Conservation (phyloP, 2,113 vertebrate genomes). For the Rhabdomys dilectus region DNA sequence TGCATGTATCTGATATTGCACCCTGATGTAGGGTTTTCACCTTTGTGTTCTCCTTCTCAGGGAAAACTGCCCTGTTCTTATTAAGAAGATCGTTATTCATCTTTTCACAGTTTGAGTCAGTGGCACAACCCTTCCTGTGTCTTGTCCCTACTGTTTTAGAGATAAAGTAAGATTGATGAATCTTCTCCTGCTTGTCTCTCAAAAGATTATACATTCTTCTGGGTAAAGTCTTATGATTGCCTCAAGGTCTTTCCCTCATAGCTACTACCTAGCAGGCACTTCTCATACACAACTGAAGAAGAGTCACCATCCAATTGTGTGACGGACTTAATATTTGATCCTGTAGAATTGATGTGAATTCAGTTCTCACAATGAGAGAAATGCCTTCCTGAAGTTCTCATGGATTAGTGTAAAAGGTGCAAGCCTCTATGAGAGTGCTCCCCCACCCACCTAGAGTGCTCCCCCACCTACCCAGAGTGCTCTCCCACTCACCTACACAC, state of each 20-base stretch:
- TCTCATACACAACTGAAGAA: neutral
- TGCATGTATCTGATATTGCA: neutral
- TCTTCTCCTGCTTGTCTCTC: neutral
- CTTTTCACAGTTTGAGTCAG: neutral
- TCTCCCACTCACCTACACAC: no score
- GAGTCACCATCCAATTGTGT: neutral
- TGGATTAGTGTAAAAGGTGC: neutral
- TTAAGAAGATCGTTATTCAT: neutral
- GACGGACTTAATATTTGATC: neutral
- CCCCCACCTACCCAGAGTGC: no score
- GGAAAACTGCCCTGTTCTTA: neutral
- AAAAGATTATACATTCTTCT: neutral
- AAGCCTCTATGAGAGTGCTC: no score
- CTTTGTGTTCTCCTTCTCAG: neutral
- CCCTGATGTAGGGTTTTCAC: neutral
- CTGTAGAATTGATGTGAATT: neutral
- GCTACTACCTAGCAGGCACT: neutral
- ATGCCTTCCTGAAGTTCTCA: neutral
- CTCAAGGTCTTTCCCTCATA: neutral
- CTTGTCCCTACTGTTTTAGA: neutral
- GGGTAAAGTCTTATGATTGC: neutral
- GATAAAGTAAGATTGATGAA: neutral
- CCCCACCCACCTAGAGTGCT: no score
- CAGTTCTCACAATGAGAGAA: neutral
- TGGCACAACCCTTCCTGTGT: rapidly evolving